A percentile compares a stretch with the other conserved stretches of the same genome.
These are phyloP conservation scores for Dendrocopos noguchii DNA, from an alignment of 2,113 vertebrate genomes.

Conservation along the genomic window DNA sequence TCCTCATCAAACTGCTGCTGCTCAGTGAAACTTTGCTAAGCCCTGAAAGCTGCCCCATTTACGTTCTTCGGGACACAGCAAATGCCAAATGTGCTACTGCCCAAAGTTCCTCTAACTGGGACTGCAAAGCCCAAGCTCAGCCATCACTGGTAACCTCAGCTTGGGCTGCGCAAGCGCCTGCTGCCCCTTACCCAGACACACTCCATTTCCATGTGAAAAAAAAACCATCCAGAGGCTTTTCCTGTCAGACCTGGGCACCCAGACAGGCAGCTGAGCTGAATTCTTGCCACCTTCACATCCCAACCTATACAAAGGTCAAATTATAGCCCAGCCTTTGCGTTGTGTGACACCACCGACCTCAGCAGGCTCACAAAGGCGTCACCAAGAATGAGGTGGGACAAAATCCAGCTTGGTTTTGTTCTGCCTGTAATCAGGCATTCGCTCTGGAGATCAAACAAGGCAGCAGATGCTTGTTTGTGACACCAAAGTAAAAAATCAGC, in stretches of 20 bases:
- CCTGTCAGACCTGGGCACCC: not conserved
- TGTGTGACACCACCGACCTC: not conserved
- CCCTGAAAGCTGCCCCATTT: not conserved
- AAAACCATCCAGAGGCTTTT: not conserved
- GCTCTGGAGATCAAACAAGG: not conserved
- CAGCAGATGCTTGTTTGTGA: not conserved
- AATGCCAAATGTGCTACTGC: rapidly evolving
- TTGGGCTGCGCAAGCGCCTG: rapidly evolving
- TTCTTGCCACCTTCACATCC: not conserved
- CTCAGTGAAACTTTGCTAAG: not conserved
- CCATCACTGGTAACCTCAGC: rapidly evolving
- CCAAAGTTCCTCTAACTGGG: rapidly evolving
- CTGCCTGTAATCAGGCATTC: not conserved
- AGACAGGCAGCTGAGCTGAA: not conserved
- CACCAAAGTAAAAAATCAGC: constrained; percentile 38
- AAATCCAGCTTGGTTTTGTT: not conserved
- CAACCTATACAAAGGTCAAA: rapidly evolving
- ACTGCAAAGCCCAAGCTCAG: rapidly evolving
- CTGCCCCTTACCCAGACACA: not conserved
- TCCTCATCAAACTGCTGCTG: not conserved
- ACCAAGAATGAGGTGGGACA: not conserved
- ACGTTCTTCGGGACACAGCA: rapidly evolving
- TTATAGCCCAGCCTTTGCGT: rapidly evolving
- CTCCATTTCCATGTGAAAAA: rapidly evolving
- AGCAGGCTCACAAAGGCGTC: not conserved